Evolutionary conservation across 2,888 invertebrate species (phyloP), one percentile per base, ranked within the genome.

Genomic region (Oscheius onirici): DNA sequence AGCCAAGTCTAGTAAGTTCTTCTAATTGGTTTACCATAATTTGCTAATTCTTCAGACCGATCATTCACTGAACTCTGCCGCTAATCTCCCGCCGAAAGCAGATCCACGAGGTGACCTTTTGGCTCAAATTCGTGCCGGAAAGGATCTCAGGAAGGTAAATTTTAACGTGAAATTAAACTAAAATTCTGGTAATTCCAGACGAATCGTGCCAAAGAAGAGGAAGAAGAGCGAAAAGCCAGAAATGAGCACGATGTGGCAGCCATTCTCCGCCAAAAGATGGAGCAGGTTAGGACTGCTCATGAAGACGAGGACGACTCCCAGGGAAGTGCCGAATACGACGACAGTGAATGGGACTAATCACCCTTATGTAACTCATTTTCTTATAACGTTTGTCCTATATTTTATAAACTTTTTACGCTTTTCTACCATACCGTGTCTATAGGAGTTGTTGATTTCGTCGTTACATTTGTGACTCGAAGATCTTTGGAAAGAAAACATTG

Each of bases 221-320:
- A 74, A 20, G 77, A 81, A 20, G 79, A 81, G 52, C 75, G 78
- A 44, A 80, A 81, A 1, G 77, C 76, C 8, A 67, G 73, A 13
- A 73, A 78, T 24, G 69, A 71, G 17, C 84, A 87, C 69, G 83
- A 86, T 60, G 86, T 88, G 58, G 87, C 86, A 11, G 86, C 85
- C 11, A 85, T 87, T 71, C 74, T 88, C 67, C 78, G 77, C 44
- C 71, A 83, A 57, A 69, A 86, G 60, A 84, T 88, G 86, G 82
- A 86, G 51, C 85, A 84, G 71, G 58, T 58, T n/a, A 8, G 58
- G 11, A 40, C 58, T 17, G 80, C 82, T 6, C 69, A 77, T 69
- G 83, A 81, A 41, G 76, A 74, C 49, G 81, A 79, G n/a, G 76
- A 76, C 28, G 68, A 73, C 41, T 60, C 61, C 5, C 71, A 76